Percentiles rank a stretch among this genome's conserved stretches.
These are phyloP conservation scores for Temnothorax rugatulus DNA, from an alignment of 2,888 invertebrate genomes.

Conservation along the genomic window DNA sequence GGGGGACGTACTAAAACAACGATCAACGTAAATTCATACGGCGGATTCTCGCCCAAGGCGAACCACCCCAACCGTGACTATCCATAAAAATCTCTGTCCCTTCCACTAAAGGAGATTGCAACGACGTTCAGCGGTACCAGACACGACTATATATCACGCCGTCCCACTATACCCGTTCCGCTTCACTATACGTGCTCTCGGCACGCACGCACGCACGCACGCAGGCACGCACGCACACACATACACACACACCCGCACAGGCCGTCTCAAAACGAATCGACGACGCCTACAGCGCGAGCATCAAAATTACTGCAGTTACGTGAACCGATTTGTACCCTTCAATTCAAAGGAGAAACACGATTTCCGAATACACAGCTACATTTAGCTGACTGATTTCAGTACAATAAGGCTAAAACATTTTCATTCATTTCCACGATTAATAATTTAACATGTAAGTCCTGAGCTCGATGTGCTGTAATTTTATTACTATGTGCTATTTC, in stretches of 20 bases:
- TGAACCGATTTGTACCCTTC: constrained; percentile 41
- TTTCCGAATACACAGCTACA: constrained; percentile 7
- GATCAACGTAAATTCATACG: constrained; percentile 71
- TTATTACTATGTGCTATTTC: not conserved
- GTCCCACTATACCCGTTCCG: constrained; percentile 62
- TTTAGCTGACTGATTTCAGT: not conserved
- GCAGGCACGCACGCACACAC: constrained; percentile 17
- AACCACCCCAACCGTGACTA: constrained; percentile 61
- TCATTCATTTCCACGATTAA: not conserved
- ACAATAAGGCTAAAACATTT: not conserved
- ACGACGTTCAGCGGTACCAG: constrained; percentile 67
- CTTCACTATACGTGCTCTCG: constrained; percentile 56
- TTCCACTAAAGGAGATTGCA: constrained; percentile 73
- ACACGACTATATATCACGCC: constrained; percentile 68
- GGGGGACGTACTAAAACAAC: constrained; percentile 59
- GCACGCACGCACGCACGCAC: constrained; percentile 41
- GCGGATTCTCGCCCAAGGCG: constrained; percentile 55
- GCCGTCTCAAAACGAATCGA: constrained; percentile 42
- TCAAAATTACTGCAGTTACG: constrained; percentile 42
- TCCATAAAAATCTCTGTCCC: constrained; percentile 73
- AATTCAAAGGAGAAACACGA: not conserved
- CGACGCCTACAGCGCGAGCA: constrained; percentile 32
- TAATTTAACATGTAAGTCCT: not conserved
- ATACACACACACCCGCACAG: not conserved
- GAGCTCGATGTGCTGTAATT: not conserved